Evolutionary conservation across 2,888 invertebrate species (phyloP), one percentile per base, ranked within the genome.

Genomic region (Drepanosiphum platanoidis): DNA sequence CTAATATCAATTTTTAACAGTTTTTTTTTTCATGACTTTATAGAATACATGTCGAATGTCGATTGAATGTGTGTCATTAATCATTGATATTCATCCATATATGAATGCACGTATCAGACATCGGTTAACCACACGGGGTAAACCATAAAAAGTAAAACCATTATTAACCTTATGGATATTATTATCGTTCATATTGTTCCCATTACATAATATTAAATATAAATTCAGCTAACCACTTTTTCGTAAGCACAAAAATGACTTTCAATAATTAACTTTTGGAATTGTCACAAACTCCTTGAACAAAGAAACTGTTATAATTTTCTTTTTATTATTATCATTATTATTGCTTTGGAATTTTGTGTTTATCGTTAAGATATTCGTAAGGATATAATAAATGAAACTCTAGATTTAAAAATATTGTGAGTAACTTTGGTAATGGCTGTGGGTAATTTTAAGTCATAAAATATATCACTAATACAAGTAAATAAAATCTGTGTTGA

Each of bases 81-180:
- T 79, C 79, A 70, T 80, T 46, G 13, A 30, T 61, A 71, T 30
- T 34, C 64, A 39, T 78, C 39, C 30, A 52, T 15, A 58, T 52
- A 30, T 27, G 46, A 27, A 77, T 39, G 18, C 68, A 71, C 71
- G 71, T 81, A 71, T 81, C 58, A 39, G 70, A 80, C 70, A 80
- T 39, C 22, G 81, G 58, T 71, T 81, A 81, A 81, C 81, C 58
- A n/a, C 71, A 81, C 36, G 81, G 58, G 81, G 71, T 81, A 81
- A 80, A 81, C 81, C 71, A 58, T 81, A 71, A 71, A 80, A 81
- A 71, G 70, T 71, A 71, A 71, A 71, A 39, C 30, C 8, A 79
- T 78, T 64, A 64, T 64, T 78, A 80, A 80, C 58, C 58, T 58
- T 36, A 61, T 58, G 27, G 52, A 80, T 27, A 36, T 34, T n/a